phyloP scores from a whole-genome alignment of 2,888 invertebrate genomes.

The Carterocephalus palaemon region DNA sequence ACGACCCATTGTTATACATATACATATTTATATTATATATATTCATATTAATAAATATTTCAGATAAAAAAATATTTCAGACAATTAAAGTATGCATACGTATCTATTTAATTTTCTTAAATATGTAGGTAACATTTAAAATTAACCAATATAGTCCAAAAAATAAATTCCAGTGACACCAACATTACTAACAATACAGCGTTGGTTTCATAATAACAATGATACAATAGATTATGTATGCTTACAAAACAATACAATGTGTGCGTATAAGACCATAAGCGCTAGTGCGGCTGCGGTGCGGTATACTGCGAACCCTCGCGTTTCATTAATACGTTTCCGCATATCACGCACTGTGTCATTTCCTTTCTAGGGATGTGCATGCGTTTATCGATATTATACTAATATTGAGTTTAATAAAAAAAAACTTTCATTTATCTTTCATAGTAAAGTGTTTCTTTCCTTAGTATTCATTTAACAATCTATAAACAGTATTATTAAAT shows the following conservation, averaged over 20 bases:
- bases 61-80: too few relatives aligned
- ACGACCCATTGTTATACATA: too few relatives aligned
- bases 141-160: too few relatives aligned
- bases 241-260: conserved; percentile 11
- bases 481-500: too few relatives aligned
- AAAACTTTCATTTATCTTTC: too few relatives aligned
- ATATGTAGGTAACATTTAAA: too few relatives aligned
- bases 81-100: too few relatives aligned
- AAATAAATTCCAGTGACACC: not conserved
- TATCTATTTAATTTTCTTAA: too few relatives aligned
- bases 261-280: conserved; percentile 34
- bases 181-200: not conserved
- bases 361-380: conserved; percentile 58
- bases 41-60: too few relatives aligned
- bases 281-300: conserved; percentile 50
- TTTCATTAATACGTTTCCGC: conserved; percentile 79
- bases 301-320: conserved; percentile 64
- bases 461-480: too few relatives aligned
- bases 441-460: too few relatives aligned
- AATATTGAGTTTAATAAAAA: not conserved
- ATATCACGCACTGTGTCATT: conserved; percentile 79
- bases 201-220: conserved; percentile 6
- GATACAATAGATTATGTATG: not conserved
- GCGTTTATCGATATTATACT: conserved; percentile 31
- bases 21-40: too few relatives aligned